Evolutionary conservation across 1,140 invertebrate species (phyloP).

Genomic region (Drosophila orosa): DNA sequence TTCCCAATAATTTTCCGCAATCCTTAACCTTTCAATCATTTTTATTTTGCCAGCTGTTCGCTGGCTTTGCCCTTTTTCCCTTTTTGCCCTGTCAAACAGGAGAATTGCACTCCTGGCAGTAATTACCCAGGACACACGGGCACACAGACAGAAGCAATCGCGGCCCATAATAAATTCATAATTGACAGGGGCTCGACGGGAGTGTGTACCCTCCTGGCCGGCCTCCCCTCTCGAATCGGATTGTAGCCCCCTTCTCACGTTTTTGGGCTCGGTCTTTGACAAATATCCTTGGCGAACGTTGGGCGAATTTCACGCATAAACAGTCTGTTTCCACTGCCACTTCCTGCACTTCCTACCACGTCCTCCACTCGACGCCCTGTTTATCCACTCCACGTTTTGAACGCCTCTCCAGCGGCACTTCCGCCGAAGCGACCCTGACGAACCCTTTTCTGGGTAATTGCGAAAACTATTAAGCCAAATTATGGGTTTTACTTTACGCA

Average conservation of each 20-base stretch:
- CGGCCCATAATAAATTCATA: constrained; percentile 49
- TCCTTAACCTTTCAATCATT: constrained; percentile 12
- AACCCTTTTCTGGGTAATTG: constrained; percentile 73
- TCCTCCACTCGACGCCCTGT: constrained; percentile 21
- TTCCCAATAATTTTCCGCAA: not conserved
- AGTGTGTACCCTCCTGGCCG: not conserved
- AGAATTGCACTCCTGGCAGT: constrained; percentile 30
- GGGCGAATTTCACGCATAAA: constrained; percentile 74
- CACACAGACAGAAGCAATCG: constrained; percentile 32
- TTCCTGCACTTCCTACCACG: constrained; percentile 32
- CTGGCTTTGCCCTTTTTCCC: not conserved
- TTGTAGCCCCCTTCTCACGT: not conserved
- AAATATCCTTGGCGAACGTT: constrained; percentile 57
- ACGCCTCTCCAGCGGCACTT: constrained; percentile 42
- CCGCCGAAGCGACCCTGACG: constrained; percentile 2
- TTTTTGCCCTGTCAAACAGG: not conserved
- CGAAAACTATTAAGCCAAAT: constrained; percentile 82
- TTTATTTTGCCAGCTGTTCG: constrained; percentile 27
- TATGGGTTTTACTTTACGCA: constrained; percentile 79
- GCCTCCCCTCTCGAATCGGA: not conserved
- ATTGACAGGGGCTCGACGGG: constrained; percentile 39
- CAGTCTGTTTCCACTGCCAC: constrained; percentile 53
- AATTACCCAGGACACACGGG: constrained; percentile 31
- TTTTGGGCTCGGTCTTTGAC: constrained; percentile 41
- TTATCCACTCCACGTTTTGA: constrained; percentile 32